Percentiles rank a stretch among this genome's conserved stretches.
Conservation (phyloP, 2,888 invertebrate species). For the Xestia c-nigrum region DNA sequence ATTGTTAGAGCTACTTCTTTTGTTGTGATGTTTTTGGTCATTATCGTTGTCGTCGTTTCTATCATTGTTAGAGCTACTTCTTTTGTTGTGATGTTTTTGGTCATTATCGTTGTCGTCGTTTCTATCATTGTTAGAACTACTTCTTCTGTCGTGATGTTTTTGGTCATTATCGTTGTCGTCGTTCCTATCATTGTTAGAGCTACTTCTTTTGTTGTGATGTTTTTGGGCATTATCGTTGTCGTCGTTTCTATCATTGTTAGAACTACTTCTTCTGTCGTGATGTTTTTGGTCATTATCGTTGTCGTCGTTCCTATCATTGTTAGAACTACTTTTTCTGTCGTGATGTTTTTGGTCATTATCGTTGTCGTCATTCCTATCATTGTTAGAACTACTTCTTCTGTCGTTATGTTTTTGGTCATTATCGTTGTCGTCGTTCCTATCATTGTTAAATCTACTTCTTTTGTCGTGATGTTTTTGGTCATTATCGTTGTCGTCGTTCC, state of each 20-base stretch:
- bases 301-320: neutral
- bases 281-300: neutral
- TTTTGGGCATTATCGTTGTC: too few species aligned
- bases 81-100: neutral
- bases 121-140: neutral
- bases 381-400: neutral
- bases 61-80: neutral
- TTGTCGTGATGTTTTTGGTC: neutral
- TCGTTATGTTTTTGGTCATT: neutral
- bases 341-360: neutral
- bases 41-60: neutral
- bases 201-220: too few species aligned
- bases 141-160: neutral
- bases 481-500: neutral
- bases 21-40: neutral
- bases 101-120: neutral
- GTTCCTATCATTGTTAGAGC: too few species aligned
- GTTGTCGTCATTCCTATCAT: neutral
- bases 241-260: neutral
- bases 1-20: neutral
- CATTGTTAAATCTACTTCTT: neutral
- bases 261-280: neutral
- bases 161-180: neutral
- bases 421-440: neutral
- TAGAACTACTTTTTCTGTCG: neutral